These are phyloP conservation scores for Rutpela maculata DNA, from an alignment of 2,888 invertebrate genomes.

Conservation along the genomic window DNA sequence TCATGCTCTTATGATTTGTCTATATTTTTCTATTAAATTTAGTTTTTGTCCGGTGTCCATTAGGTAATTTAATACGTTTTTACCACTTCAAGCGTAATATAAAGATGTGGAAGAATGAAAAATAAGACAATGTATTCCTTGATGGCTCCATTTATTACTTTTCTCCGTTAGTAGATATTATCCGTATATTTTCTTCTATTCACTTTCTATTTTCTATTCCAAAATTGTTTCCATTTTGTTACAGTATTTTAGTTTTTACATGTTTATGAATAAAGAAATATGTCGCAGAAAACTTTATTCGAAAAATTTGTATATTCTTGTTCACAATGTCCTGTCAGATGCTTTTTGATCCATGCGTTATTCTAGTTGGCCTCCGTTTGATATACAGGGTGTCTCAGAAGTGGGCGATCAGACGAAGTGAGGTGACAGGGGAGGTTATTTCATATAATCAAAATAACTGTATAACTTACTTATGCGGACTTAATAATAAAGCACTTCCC, in stretches of 20 bases:
- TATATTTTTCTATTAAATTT: background rate
- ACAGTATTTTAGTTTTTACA: background rate
- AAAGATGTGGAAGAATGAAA: conserved; percentile 15
- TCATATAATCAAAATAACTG: no score
- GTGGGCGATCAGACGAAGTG: no score
- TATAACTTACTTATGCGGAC: no score
- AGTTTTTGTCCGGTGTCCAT: background rate
- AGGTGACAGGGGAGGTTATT: no score
- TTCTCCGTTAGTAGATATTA: background rate
- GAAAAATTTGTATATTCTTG: no score
- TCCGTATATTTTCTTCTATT: conserved; percentile 13
- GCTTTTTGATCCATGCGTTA: no score
- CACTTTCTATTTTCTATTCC: conserved; percentile 4
- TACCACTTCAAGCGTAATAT: background rate
- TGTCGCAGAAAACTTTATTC: no score
- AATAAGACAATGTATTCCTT: conserved; percentile 25
- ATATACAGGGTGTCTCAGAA: no score
- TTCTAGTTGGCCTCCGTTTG: no score
- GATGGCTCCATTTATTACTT: conserved; percentile 15
- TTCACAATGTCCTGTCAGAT: no score
- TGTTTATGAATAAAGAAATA: background rate
- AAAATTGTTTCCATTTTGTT: background rate
- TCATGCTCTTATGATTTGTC: background rate
- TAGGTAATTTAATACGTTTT: background rate
- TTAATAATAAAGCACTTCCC: no score